These are phyloP conservation scores for Amphilophus citrinellus DNA, from an alignment of 2,113 vertebrate species.

Conservation along the genomic window DNA sequence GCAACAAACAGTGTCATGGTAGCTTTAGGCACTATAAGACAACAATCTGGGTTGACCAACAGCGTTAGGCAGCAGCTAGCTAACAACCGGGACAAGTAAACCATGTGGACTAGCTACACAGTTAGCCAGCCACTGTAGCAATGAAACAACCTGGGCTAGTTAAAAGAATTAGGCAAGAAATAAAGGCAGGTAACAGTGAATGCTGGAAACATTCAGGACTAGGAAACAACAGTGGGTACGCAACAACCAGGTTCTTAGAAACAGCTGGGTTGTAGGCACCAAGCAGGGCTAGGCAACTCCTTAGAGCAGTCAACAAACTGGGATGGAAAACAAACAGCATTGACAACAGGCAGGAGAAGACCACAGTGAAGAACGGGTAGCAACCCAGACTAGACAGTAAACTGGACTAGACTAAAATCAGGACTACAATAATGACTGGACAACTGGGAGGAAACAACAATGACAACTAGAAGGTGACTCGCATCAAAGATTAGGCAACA, in stretches of 20 bases:
- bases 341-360: not conserved
- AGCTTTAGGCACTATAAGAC: not conserved
- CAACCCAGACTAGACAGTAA: not conserved
- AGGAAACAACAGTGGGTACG: not conserved
- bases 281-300: not conserved
- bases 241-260: not conserved
- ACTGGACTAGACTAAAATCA: not conserved
- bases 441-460: not conserved
- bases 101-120: not conserved
- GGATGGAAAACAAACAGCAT: not conserved
- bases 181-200: no score
- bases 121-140: not conserved
- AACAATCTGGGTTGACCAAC: not conserved
- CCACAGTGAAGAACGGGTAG: not conserved
- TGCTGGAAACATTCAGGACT: no score
- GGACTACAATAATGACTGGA: not conserved
- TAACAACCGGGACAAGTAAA: not conserved
- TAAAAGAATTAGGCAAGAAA: no score
- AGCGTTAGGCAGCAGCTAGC: not conserved
- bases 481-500: not conserved
- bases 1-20: not conserved
- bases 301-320: not conserved
- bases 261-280: not conserved
- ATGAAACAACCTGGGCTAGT: no score
- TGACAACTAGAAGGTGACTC: not conserved